These are phyloP conservation scores for Cylloceria caligata DNA, from an alignment of 2,888 invertebrate species.

Conservation along the genomic window DNA sequence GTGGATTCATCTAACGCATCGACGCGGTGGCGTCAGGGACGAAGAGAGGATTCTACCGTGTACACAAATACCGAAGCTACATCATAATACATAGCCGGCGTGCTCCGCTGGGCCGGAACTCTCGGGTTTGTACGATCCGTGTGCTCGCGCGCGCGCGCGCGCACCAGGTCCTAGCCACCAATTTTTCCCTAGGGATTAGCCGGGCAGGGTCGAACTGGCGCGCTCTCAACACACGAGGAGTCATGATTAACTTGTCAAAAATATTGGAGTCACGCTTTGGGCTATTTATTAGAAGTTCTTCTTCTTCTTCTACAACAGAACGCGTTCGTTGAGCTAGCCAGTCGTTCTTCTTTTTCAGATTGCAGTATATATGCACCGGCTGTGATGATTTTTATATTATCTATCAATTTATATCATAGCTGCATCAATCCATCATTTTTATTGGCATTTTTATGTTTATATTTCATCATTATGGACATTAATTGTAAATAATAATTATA, in stretches of 20 bases:
- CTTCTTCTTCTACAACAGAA: constrained; percentile 40
- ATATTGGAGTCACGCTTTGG: constrained; percentile 81
- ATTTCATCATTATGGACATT: neutral
- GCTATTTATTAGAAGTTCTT: constrained; percentile 79
- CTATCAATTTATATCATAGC: neutral
- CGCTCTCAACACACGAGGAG: constrained; percentile 65
- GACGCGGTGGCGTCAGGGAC: neutral
- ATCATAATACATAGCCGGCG: constrained; percentile 41
- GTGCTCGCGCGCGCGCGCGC: constrained; percentile 8
- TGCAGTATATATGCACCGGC: neutral
- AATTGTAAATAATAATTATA: neutral
- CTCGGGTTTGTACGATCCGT: constrained; percentile 8
- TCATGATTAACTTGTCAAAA: constrained; percentile 83
- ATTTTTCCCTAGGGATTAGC: constrained; percentile 74
- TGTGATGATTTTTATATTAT: constrained; percentile 2
- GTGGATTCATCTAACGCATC: constrained; percentile 77
- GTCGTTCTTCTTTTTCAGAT: constrained; percentile 1
- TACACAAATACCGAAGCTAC: constrained; percentile 5
- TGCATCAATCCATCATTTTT: constrained; percentile 4
- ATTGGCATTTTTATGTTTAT: neutral
- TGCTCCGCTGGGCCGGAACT: constrained; percentile 56
- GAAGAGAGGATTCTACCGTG: neutral
- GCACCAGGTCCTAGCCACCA: constrained; percentile 49
- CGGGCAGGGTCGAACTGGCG: constrained; percentile 54
- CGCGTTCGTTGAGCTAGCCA: neutral